phyloP scores from a whole-genome alignment of 2,888 invertebrate genomes.

The Globia sparganii region DNA sequence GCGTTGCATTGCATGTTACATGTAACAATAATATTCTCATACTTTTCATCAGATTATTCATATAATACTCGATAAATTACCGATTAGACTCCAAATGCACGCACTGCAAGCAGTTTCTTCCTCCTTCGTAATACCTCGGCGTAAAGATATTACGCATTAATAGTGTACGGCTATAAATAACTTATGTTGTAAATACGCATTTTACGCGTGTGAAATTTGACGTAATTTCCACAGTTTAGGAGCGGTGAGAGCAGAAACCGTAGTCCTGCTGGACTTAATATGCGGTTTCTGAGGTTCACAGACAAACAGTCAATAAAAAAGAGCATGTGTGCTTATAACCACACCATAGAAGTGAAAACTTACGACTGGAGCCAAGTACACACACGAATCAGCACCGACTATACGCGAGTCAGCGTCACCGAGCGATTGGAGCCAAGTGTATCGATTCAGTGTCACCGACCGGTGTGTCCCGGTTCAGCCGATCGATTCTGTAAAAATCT shows the following conservation, averaged over 20 bases:
- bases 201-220: background rate
- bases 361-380: background rate
- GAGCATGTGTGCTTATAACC: background rate
- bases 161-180: conserved; percentile 36
- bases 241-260: background rate
- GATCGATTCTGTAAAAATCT: too few relatives aligned
- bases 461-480: background rate
- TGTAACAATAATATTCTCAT: background rate
- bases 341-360: background rate
- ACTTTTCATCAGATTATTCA: conserved; percentile 31
- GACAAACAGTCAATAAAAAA: background rate
- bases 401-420: background rate
- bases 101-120: conserved; percentile 30
- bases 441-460: background rate
- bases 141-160: conserved; percentile 44
- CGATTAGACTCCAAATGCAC: conserved; percentile 23
- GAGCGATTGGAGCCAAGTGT: background rate
- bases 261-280: background rate
- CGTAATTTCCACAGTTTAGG: conserved; percentile 8
- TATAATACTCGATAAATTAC: conserved; percentile 45
- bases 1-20: background rate
- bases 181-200: conserved; percentile 14
- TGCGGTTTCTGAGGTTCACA: background rate
- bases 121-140: conserved; percentile 38
- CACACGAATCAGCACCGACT: background rate